phyloP scores from a whole-genome alignment of 2,113 vertebrate species.

The Grantiella picta region DNA sequence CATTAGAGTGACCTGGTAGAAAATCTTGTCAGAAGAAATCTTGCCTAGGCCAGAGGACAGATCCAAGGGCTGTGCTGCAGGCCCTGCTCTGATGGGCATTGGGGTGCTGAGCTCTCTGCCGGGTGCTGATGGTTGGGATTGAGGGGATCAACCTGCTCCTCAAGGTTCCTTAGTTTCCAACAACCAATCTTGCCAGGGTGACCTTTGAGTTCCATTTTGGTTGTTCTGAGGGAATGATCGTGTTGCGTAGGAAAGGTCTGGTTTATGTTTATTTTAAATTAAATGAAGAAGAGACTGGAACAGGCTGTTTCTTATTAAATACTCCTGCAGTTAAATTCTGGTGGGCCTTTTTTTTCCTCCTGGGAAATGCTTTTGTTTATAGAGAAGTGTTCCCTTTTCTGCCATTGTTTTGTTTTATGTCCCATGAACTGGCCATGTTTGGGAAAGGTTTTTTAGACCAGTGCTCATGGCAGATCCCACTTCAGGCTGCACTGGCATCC shows the following conservation, averaged over 20 bases:
- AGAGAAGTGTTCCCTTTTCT: conserved; percentile 4
- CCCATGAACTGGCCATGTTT: neutral
- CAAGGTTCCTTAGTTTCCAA: neutral
- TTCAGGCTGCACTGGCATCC: neutral
- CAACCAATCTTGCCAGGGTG: neutral
- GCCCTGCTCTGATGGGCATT: neutral
- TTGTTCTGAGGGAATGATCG: neutral
- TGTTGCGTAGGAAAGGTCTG: conserved; percentile 17
- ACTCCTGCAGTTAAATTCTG: conserved; percentile 8
- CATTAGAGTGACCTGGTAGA: accelerated
- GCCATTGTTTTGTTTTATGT: neutral
- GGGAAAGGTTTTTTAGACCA: neutral
- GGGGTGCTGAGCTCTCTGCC: neutral
- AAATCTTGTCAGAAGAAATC: neutral
- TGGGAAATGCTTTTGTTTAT: conserved; percentile 38
- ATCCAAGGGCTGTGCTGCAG: neutral
- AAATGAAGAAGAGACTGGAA: conserved; percentile 34
- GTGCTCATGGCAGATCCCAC: neutral
- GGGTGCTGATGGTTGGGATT: neutral
- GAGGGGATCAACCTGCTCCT: accelerated
- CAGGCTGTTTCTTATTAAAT: conserved; percentile 41
- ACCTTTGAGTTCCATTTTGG: neutral
- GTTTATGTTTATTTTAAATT: conserved; percentile 44
- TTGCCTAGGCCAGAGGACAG: neutral
- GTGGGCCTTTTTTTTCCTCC: neutral